These are phyloP conservation scores for Trisateles emortualis DNA, from an alignment of 2,888 invertebrate genomes.

Conservation along the genomic window DNA sequence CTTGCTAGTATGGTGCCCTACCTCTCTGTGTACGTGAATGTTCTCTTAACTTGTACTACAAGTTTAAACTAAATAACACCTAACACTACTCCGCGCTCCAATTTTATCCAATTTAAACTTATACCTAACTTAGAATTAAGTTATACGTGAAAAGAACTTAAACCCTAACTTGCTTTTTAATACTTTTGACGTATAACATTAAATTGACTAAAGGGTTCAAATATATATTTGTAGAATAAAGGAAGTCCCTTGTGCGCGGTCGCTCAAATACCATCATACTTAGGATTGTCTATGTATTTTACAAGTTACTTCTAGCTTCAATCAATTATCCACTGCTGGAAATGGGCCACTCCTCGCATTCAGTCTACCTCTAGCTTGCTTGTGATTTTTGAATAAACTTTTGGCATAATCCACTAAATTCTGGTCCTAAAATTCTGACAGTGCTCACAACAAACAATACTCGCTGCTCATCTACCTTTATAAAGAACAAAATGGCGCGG, in stretches of 20 bases:
- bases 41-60: not conserved
- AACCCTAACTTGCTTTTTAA: not conserved
- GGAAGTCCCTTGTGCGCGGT: too few species aligned
- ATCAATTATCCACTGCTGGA: too few species aligned
- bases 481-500: slow-evolving; percentile 7
- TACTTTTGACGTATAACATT: not conserved
- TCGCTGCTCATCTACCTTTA: not conserved
- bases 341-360: too few species aligned
- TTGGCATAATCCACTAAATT: too few species aligned
- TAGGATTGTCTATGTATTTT: too few species aligned
- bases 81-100: slow-evolving; percentile 23
- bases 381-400: too few species aligned
- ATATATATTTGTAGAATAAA: not conserved
- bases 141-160: slow-evolving; percentile 31
- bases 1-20: too few species aligned
- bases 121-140: slow-evolving; percentile 20
- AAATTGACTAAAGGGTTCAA: not conserved
- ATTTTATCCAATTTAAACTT: slow-evolving; percentile 63
- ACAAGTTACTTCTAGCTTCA: too few species aligned
- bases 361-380: too few species aligned
- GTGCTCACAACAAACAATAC: not conserved
- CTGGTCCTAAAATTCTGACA: too few species aligned
- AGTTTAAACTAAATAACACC: not conserved
- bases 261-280: too few species aligned
- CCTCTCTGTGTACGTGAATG: too few species aligned